Conservation (phyloP, 2,113 vertebrate genomes). For the Pristiophorus japonicus region DNA sequence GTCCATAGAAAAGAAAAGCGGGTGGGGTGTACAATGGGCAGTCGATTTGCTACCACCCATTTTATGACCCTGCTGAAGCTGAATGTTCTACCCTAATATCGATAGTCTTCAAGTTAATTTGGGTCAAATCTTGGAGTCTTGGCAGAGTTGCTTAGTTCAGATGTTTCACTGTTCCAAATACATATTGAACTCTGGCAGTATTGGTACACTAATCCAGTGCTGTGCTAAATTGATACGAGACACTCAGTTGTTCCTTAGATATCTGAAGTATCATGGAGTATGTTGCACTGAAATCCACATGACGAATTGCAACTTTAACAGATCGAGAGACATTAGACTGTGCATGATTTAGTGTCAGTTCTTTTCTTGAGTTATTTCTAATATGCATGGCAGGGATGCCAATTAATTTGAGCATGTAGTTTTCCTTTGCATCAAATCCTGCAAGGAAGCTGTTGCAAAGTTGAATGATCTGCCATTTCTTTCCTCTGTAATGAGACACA, state of each 20-base stretch:
- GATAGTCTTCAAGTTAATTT: neutral
- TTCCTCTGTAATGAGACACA: neutral
- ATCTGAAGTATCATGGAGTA: neutral
- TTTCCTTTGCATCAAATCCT: neutral
- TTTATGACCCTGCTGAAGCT: neutral
- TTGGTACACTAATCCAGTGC: neutral
- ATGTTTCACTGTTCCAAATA: neutral
- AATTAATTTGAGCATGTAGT: slow-evolving; percentile 5
- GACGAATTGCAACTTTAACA: neutral
- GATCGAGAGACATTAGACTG: neutral
- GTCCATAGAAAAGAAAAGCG: neutral
- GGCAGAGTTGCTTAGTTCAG: neutral
- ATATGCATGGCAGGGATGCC: neutral
- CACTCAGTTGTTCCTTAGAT: neutral
- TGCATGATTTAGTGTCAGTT: neutral
- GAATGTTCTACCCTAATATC: neutral
- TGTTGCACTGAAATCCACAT: neutral
- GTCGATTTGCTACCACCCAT: neutral
- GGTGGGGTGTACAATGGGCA: neutral
- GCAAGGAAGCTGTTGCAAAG: neutral
- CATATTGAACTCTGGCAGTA: neutral
- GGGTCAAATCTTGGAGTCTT: neutral
- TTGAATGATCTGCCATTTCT: neutral
- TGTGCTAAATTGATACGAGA: neutral
- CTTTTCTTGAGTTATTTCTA: neutral